Evolutionary conservation across 2,888 invertebrate genomes (phyloP).

Genomic region (Polylopha cassiicola): DNA sequence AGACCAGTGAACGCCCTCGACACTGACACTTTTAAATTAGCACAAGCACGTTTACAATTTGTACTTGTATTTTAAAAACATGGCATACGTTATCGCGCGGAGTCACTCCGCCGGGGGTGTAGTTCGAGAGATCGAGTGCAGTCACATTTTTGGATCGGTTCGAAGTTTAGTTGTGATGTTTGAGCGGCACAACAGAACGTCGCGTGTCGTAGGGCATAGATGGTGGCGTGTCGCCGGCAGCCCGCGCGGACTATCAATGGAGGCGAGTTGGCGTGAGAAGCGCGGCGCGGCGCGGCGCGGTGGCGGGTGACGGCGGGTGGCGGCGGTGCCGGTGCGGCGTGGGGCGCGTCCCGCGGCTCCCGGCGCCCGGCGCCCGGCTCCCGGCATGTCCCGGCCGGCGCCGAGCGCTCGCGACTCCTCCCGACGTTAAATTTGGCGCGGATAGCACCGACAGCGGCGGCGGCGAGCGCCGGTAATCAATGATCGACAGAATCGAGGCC

Average conservation of each 20-base stretch:
- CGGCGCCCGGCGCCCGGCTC: slow-evolving; percentile 47
- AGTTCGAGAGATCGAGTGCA: slow-evolving; percentile 27
- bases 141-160: slow-evolving; percentile 54
- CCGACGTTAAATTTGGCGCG: slow-evolving; percentile 76
- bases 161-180: slow-evolving; percentile 40
- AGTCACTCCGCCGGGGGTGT: slow-evolving; percentile 35
- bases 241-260: slow-evolving; percentile 70
- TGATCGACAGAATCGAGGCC: slow-evolving; percentile 25
- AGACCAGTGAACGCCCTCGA: slow-evolving; percentile 71
- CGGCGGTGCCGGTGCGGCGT: slow-evolving; percentile 31
- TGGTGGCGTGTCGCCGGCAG: slow-evolving; percentile 58
- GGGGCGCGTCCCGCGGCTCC: slow-evolving; percentile 30
- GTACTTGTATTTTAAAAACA: slow-evolving; percentile 13
- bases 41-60: slow-evolving; percentile 17
- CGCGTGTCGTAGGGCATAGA: slow-evolving; percentile 47
- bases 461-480: slow-evolving; percentile 68
- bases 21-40: slow-evolving; percentile 41
- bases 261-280: slow-evolving; percentile 36
- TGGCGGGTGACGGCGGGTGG: slow-evolving; percentile 38
- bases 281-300: slow-evolving; percentile 40
- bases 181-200: slow-evolving; percentile 41
- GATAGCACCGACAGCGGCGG: slow-evolving; percentile 64
- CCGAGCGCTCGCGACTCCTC: slow-evolving; percentile 59
- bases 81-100: slow-evolving; percentile 9
- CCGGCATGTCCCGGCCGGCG: slow-evolving; percentile 47